These are phyloP conservation scores for Oxyura jamaicensis DNA, from an alignment of 2,113 vertebrate genomes.

Conservation along the genomic window DNA sequence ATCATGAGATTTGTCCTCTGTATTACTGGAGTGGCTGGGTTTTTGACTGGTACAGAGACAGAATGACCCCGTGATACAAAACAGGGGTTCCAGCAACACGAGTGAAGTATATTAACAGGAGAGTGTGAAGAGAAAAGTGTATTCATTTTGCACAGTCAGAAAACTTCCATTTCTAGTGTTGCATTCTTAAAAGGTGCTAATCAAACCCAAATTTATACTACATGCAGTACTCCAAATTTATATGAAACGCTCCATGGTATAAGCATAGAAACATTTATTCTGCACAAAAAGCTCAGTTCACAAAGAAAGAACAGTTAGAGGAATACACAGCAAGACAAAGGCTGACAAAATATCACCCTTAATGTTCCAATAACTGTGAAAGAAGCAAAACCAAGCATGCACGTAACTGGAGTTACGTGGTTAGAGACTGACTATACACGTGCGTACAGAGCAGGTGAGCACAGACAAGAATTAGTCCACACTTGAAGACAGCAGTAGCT, in stretches of 20 bases:
- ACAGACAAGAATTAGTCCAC: neutral
- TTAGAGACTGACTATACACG: neutral
- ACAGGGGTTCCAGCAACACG: neutral
- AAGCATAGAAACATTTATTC: neutral
- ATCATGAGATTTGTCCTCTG: neutral
- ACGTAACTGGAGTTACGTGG: neutral
- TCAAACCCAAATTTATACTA: neutral
- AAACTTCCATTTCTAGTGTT: neutral
- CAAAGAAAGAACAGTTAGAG: neutral
- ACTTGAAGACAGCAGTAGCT: neutral
- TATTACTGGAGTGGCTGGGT: neutral
- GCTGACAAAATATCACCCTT: neutral
- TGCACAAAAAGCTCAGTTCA: neutral
- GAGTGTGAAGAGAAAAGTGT: neutral
- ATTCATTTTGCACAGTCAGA: neutral
- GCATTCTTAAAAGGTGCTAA: neutral
- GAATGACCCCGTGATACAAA: neutral
- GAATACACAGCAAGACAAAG: neutral
- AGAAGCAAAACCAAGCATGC: neutral
- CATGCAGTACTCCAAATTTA: neutral
- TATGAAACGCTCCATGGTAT: neutral
- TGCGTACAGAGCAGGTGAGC: neutral
- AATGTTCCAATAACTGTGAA: neutral
- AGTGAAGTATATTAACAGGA: neutral
- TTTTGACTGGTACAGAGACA: neutral